Percentiles rank a stretch among this genome's conserved stretches.
These are phyloP conservation scores for Cheilosia urbana DNA, from an alignment of 2,888 invertebrate species.

Conservation along the genomic window DNA sequence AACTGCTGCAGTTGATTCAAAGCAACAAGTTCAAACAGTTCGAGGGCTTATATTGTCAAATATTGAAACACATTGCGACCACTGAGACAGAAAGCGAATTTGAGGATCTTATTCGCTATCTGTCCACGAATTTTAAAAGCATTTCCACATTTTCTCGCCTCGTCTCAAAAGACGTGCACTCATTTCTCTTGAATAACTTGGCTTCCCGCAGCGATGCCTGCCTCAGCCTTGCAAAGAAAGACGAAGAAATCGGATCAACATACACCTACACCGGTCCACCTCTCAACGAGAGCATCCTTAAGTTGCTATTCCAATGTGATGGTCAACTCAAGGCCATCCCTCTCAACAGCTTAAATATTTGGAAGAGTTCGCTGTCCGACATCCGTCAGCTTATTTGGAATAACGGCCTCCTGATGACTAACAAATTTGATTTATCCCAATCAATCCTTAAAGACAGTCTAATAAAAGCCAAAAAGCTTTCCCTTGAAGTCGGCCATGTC, in stretches of 20 bases:
- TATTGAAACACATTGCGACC: conserved; percentile 62
- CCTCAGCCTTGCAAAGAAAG: conserved; percentile 42
- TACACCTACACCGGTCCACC: conserved; percentile 79
- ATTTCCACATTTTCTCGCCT: conserved; percentile 79
- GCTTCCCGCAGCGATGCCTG: conserved; percentile 77
- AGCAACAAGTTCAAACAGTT: conserved; percentile 76
- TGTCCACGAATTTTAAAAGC: conserved; percentile 78
- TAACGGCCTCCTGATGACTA: conserved; percentile 80
- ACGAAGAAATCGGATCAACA: conserved; percentile 77
- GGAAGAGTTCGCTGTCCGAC: conserved; percentile 79
- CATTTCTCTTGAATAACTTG: conserved; percentile 79
- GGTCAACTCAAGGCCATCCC: conserved; percentile 80
- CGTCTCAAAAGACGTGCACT: conserved; percentile 69
- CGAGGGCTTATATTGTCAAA: conserved; percentile 69
- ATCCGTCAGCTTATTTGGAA: conserved; percentile 85
- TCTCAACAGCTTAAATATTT: conserved; percentile 79
- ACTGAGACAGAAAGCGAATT: conserved; percentile 71
- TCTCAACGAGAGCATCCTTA: conserved; percentile 78
- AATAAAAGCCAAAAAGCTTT: conserved; percentile 77
- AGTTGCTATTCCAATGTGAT: conserved; percentile 78
- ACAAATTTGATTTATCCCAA: conserved; percentile 72
- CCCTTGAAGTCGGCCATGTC: conserved; percentile 80
- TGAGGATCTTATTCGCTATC: conserved; percentile 72
- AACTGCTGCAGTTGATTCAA: conserved; percentile 77
- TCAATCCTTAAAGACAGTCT: conserved; percentile 57